Evolutionary conservation across 2,797 vertebrate genomes (phyloP).

Genomic region (Erpetoichthys calabaricus): DNA sequence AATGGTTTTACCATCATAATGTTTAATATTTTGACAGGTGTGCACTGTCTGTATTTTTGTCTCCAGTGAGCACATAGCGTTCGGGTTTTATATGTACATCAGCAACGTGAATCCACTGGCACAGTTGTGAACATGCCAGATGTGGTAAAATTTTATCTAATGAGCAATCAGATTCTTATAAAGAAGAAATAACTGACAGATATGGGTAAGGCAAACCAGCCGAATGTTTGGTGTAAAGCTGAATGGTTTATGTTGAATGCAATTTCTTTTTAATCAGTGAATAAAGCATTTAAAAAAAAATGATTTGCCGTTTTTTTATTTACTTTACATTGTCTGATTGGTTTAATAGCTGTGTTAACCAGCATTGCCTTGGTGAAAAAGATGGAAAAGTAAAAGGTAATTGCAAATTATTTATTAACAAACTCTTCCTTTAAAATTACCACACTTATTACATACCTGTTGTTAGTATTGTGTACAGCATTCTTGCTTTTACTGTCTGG

Average conservation of each 20-base stretch:
- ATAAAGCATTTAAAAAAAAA: constrained; percentile 82
- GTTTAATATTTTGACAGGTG: constrained; percentile 86
- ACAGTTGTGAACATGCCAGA: constrained; percentile 69
- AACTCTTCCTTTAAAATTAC: no score
- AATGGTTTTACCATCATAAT: constrained; percentile 92
- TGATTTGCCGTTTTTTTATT: neutral
- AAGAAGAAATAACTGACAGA: constrained; percentile 54
- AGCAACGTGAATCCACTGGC: constrained; percentile 72
- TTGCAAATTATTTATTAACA: no score
- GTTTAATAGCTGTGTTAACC: no score
- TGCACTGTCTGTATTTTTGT: constrained; percentile 69
- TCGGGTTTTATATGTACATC: constrained; percentile 86
- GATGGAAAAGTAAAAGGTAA: no score
- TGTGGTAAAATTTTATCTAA: constrained; percentile 77
- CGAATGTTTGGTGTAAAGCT: constrained; percentile 87
- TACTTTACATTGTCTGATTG: neutral
- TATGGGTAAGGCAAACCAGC: constrained; percentile 72
- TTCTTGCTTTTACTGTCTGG: no score
- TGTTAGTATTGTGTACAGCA: no score
- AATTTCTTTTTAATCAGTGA: constrained; percentile 97
- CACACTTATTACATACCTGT: no score
- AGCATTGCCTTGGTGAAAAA: no score
- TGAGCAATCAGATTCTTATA: constrained; percentile 60
- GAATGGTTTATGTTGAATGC: constrained; percentile 91
- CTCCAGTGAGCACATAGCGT: constrained; percentile 82